These are phyloP conservation scores for Cactoblastis cactorum DNA, from an alignment of 2,888 invertebrate species.

Conservation along the genomic window DNA sequence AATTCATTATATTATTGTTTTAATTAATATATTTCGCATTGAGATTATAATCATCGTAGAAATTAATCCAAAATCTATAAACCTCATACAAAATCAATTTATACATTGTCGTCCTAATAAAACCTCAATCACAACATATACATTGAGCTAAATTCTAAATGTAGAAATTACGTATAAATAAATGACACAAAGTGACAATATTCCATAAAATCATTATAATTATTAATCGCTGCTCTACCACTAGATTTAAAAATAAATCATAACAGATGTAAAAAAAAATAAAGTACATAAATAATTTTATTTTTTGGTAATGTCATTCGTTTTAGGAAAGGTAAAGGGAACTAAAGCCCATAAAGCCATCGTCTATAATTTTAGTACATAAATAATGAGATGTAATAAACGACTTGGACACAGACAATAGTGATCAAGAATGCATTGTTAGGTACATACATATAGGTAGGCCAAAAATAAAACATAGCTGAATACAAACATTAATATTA, in stretches of 20 bases:
- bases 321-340: no score
- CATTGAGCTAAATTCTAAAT: conserved; percentile 50
- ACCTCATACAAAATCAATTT: conserved; percentile 12
- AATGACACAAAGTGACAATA: neutral
- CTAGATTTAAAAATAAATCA: neutral
- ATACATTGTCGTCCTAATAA: conserved; percentile 11
- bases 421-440: no score
- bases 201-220: neutral
- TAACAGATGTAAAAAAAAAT: no score
- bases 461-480: no score
- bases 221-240: neutral
- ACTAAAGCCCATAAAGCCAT: no score
- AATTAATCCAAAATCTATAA: conserved; percentile 12
- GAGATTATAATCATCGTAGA: conserved; percentile 5
- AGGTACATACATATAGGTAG: no score
- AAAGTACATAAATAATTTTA: no score
- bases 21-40: neutral
- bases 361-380: no score
- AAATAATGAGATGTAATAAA: no score
- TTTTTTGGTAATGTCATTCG: no score
- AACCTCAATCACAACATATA: conserved; percentile 36
- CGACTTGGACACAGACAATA: no score
- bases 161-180: neutral
- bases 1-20: conserved; percentile 2
- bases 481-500: no score